Base-by-base conservation (phyloP, 2,113 vertebrate species). In the Meriones unguiculatus region DNA sequence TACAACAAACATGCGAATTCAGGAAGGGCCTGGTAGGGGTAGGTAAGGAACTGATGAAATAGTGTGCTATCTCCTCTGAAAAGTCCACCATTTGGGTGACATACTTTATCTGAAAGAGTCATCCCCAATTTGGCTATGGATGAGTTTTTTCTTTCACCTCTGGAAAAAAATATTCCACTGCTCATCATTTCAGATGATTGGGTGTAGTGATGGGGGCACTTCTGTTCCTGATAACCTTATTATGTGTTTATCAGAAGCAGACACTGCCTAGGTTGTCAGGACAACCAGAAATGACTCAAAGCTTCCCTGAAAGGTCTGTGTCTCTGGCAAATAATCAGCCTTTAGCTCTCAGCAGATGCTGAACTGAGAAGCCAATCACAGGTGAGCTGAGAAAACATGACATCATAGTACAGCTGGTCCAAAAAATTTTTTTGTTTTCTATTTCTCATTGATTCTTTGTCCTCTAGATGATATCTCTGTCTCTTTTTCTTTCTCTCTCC, bases 271-370 rank as follows among this genome's bases (percentile, higher is more conserved):
- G 98, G 99, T 99, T 99, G 99, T 99, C 99, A 99, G 93, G 99
- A 99, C 99, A 99, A 99, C 99, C 99, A 98, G 98, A 96, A 98
- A 96, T 99, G 98, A 99, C 98, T 99, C 99, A 98, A 98, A 98
- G 98, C 98, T 30, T 96, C 98, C 98, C 97, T 97, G 98, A 99
- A 99, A 98, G 98, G 98, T 98, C 99, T 99, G 98, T 99, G 99
- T 99, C 99, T 99, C 99, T 98, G 98, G 99, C 98, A 98, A 98
- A 98, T 98, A 99, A 98, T 98, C 99, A 98, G 98, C 98, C 98
- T 98, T 98, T 98, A 98, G 99, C 98, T 98, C 98, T 97, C 98
- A 98, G 99, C 99, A 99, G 99, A 99, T 99, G 99, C 99, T 99
- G 98, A 95, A 96, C 96, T 93, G 94, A 54, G 87, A 98, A 99